phyloP scores from a whole-genome alignment of 2,888 invertebrate genomes.

The Tiliacea citrago region DNA sequence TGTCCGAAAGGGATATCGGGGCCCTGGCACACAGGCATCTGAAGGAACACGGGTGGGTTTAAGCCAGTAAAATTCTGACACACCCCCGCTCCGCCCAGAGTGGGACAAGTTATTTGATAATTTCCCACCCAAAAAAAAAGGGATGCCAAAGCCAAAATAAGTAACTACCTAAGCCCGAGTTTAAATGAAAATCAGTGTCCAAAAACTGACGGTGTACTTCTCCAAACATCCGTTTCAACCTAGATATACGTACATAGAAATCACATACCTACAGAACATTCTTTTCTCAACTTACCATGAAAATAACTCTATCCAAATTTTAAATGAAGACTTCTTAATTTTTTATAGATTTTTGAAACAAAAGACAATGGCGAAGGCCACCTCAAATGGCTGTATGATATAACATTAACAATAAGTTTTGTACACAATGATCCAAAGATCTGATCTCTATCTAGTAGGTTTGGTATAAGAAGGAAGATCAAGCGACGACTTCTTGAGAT shows the following conservation, averaged over 20 bases:
- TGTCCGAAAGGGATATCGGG: too few relatives aligned
- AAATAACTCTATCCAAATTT: slow-evolving; percentile 47
- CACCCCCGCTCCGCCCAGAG: too few relatives aligned
- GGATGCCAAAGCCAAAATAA: too few relatives aligned
- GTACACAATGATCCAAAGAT: slow-evolving; percentile 85
- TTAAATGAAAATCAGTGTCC: too few relatives aligned
- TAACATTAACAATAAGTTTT: slow-evolving; percentile 87
- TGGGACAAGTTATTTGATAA: too few relatives aligned
- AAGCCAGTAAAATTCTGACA: too few relatives aligned
- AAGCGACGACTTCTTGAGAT: slow-evolving; percentile 12
- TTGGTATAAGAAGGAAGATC: slow-evolving; percentile 67
- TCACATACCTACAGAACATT: neutral
- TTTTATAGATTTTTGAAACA: slow-evolving; percentile 69
- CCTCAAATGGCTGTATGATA: slow-evolving; percentile 76
- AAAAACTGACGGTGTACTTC: too few relatives aligned
- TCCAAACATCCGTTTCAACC: neutral
- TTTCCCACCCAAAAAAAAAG: too few relatives aligned
- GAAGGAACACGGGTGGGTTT: too few relatives aligned
- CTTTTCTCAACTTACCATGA: slow-evolving; percentile 34
- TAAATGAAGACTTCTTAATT: slow-evolving; percentile 41
- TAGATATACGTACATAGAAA: too few relatives aligned
- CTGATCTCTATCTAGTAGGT: slow-evolving; percentile 79
- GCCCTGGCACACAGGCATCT: too few relatives aligned
- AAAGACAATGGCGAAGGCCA: slow-evolving; percentile 84
- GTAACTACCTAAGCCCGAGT: too few relatives aligned